Evolutionary conservation across 2,888 invertebrate species (phyloP), one percentile per base, ranked within the genome.

Genomic region (Anthrax anthrax): DNA sequence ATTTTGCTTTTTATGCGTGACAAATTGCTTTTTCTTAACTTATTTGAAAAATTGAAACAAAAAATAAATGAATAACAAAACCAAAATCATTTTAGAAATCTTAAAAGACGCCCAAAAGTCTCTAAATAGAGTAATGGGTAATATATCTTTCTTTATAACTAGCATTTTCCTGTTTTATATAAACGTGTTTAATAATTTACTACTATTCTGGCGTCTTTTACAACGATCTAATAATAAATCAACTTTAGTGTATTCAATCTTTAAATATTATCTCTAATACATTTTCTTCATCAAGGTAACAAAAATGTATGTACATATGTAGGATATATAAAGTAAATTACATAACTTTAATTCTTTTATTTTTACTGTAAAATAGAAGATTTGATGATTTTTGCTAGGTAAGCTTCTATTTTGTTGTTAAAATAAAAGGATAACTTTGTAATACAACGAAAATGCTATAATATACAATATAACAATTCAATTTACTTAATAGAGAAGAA

Each of bases 61-160:
- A 32, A 32, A 32, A 4, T 12, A 32, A 32, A 32, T 8, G 12
- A 32, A n/a, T n/a, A n/a, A n/a, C n/a, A n/a, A n/a, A n/a, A n/a
- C n/a, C n/a, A n/a, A n/a, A n/a, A 32, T 32, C 12, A 32, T 32
- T 32, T 32, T 32, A 37, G 37, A 23, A 18, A 18, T 23, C 23
- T 27, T 29, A 27, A 39, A 18, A 17, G 46, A 37, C 65, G 65
- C 66, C 65, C 56, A 56, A 48, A 54, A 61, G 65, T 66, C 65
- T 65, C 60, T 57, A 59, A 57, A 59, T 60, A 59, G 56, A 61
- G 57, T 64, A 64, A 64, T 62, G 61, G 59, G 59, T 63, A 62
- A 65, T 65, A 64, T 63, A 61, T 66, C 63, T 64, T 60, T 42
- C 58, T 64, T 65, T 64, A 64, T 61, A 64, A 62, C 61, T 56